A percentile compares a stretch with the other conserved stretches of the same genome.
Conservation (phyloP, 2,888 invertebrate genomes). For the Acleris holmiana region DNA sequence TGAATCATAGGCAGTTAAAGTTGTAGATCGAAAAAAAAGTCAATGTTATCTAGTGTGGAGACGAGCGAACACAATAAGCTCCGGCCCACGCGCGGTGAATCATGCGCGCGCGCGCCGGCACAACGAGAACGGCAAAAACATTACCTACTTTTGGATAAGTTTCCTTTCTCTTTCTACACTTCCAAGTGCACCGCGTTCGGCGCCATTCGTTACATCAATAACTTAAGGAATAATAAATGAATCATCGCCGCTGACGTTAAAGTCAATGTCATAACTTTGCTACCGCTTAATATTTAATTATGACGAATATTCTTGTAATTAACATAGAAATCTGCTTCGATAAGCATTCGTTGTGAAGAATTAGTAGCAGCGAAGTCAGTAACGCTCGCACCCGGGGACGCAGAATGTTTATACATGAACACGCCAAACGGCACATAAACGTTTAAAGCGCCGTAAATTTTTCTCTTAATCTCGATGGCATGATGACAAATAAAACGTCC, state of each 20-base stretch:
- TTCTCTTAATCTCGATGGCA: conserved; percentile 61
- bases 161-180: conserved; percentile 84
- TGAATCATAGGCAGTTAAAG: conserved; percentile 29
- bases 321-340: conserved; percentile 13
- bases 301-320: conserved; percentile 12
- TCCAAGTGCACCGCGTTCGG: conserved; percentile 65
- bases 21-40: conserved; percentile 67
- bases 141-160: conserved; percentile 84
- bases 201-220: conserved; percentile 68
- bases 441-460: conserved; percentile 71
- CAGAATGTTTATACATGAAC: conserved; percentile 63
- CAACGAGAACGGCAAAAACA: conserved; percentile 78
- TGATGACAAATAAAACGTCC: conserved; percentile 70
- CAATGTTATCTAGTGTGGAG: conserved; percentile 67
- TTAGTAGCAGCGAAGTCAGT: conserved; percentile 52
- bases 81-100: conserved; percentile 80
- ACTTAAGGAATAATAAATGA: conserved; percentile 52
- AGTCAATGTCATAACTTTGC: conserved; percentile 28
- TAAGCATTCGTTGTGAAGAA: conserved; percentile 27
- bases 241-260: conserved; percentile 40
- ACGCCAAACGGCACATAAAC: conserved; percentile 73
- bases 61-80: conserved; percentile 75
- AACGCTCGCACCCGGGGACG: conserved; percentile 52
- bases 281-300: conserved; percentile 1
- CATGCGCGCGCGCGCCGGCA: conserved; percentile 68